Evolutionary conservation across 2,113 vertebrate genomes (phyloP).

Genomic region (Gnathonemus longibarbis): DNA sequence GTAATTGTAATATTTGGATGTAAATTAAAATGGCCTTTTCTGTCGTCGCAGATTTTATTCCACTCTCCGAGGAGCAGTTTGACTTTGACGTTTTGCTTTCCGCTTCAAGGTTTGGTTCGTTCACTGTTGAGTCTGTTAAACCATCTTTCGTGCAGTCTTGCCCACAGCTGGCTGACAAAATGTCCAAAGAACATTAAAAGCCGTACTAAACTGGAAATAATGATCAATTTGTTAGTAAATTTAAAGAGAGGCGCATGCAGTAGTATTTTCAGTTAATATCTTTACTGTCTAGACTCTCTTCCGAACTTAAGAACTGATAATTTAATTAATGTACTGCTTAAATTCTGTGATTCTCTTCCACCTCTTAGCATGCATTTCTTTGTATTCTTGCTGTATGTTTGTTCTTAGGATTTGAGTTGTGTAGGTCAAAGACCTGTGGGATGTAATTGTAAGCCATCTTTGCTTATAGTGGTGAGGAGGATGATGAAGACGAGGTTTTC

Average conservation of each 20-base stretch:
- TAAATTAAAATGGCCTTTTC: neutral
- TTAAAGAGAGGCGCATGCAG: neutral
- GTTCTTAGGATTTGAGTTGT: neutral
- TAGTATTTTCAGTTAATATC: neutral
- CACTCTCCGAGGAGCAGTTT: constrained; percentile 61
- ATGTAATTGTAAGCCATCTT: neutral
- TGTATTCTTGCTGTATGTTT: neutral
- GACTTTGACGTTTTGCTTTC: constrained; percentile 66
- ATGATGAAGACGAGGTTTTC: constrained; percentile 85
- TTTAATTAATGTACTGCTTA: neutral
- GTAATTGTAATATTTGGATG: neutral
- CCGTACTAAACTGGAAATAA: neutral
- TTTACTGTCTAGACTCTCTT: neutral
- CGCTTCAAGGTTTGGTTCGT: constrained; percentile 53
- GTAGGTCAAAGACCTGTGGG: neutral
- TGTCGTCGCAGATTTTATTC: constrained; percentile 39
- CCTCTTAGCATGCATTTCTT: neutral
- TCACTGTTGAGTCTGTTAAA: neutral
- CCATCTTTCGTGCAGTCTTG: neutral
- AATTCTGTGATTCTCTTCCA: neutral
- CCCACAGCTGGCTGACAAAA: neutral
- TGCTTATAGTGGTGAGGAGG: constrained; percentile 56
- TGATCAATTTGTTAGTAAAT: neutral
- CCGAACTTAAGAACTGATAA: neutral
- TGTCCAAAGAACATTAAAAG: neutral